A percentile compares a stretch with the other conserved stretches of the same genome.
Evolutionary conservation across 2,113 vertebrate species (phyloP).

Genomic region (Parus major): DNA sequence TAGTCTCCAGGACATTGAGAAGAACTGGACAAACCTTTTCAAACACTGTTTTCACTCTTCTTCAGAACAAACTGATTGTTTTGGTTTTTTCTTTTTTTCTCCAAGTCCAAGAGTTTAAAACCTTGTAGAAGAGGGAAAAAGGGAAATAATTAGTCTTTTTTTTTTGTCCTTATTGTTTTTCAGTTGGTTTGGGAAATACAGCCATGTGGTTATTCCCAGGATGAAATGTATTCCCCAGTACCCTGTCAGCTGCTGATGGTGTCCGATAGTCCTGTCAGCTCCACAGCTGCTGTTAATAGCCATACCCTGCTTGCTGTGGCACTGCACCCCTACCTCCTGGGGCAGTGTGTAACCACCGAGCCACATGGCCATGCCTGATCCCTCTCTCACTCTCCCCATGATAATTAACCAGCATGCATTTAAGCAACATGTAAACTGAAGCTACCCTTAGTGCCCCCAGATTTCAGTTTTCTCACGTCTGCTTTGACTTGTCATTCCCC

Average conservation of each 20-base stretch:
- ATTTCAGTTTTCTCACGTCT: background rate
- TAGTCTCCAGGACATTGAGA: background rate
- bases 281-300: slow-evolving; percentile 28
- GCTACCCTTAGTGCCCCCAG: background rate
- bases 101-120: background rate
- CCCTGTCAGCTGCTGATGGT: slow-evolving; percentile 13
- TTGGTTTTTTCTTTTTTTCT: background rate
- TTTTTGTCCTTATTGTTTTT: background rate
- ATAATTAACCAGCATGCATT: background rate
- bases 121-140: background rate
- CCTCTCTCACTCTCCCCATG: background rate
- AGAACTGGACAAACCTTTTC: background rate
- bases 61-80: background rate
- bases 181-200: background rate
- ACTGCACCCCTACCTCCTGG: background rate
- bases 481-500: background rate
- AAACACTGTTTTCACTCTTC: background rate
- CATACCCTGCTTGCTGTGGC: background rate
- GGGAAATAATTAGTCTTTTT: background rate
- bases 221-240: background rate
- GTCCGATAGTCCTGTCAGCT: background rate
- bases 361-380: background rate
- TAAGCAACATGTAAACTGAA: background rate
- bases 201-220: slow-evolving; percentile 8
- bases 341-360: background rate